A percentile compares a stretch with the other conserved stretches of the same genome.
Conservation (phyloP, 30 jellyfish, hydroid and myxozoan genomes). For the Pelagia noctiluca region DNA sequence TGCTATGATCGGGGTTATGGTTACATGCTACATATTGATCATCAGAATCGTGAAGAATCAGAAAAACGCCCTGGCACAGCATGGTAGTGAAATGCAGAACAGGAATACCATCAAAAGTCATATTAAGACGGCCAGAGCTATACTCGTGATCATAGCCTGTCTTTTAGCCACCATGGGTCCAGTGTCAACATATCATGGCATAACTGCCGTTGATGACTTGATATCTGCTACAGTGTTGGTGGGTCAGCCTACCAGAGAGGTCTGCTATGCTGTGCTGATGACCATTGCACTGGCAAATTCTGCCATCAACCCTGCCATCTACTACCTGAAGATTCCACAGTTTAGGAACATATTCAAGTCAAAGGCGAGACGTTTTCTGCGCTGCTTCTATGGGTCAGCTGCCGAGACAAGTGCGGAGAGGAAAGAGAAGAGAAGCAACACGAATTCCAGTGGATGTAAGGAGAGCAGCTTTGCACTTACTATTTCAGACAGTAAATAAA, state of each 20-base stretch:
- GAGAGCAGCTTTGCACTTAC: too few species aligned
- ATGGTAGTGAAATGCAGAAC: not conserved
- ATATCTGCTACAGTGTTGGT: conserved; percentile 4
- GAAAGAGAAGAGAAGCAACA: too few species aligned
- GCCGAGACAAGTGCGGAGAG: too few species aligned
- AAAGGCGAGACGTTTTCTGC: not conserved
- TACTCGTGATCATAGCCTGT: conserved; percentile 15
- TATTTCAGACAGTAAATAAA: too few species aligned
- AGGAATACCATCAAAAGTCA: conserved; percentile 12
- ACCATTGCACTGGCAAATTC: conserved; percentile 72
- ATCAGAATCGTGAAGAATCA: conserved; percentile 30
- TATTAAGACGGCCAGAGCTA: conserved; percentile 50
- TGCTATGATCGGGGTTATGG: conserved; percentile 32
- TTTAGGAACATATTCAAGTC: conserved; percentile 54
- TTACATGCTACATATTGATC: conserved; percentile 47
- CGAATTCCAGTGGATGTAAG: too few species aligned
- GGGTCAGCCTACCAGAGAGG: conserved; percentile 23
- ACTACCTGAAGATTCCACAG: conserved; percentile 74
- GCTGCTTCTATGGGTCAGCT: too few species aligned
- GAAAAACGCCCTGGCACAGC: conserved; percentile 9
- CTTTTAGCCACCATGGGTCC: conserved; percentile 37
- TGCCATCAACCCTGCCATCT: conserved; percentile 77
- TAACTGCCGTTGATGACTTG: conserved; percentile 32
- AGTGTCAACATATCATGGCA: conserved; percentile 37
- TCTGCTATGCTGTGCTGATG: conserved; percentile 59